Conservation (phyloP, 2,888 invertebrate genomes). For the Standfussiana lucernea region DNA sequence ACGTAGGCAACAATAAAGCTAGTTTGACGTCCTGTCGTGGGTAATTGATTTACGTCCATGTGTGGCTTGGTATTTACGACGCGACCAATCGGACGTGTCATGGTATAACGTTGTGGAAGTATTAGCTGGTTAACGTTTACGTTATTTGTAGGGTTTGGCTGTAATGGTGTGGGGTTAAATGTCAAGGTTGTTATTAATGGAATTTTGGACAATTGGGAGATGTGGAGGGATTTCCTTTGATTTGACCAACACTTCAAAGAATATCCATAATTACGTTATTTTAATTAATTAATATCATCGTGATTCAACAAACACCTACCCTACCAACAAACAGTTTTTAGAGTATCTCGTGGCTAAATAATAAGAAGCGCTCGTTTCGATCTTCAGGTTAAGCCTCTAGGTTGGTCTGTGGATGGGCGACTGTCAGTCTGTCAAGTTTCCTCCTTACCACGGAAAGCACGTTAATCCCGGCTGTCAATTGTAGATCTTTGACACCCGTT, state of each 20-base stretch:
- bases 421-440: too few species aligned
- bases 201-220: not conserved
- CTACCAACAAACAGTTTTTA: too few species aligned
- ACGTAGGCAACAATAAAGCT: slow-evolving; percentile 72
- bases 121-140: slow-evolving; percentile 25
- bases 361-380: too few species aligned
- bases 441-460: too few species aligned
- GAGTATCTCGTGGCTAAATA: too few species aligned
- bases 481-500: too few species aligned
- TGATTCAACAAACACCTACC: too few species aligned
- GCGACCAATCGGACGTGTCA: slow-evolving; percentile 36
- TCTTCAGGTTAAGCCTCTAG: too few species aligned
- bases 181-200: not conserved
- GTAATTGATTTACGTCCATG: slow-evolving; percentile 79
- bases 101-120: slow-evolving; percentile 29
- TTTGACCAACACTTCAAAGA: not conserved
- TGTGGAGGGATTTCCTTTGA: not conserved
- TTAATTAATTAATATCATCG: not conserved
- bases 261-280: not conserved
- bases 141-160: slow-evolving; percentile 11
- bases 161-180: not conserved
- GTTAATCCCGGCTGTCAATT: too few species aligned
- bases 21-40: slow-evolving; percentile 74
- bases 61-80: slow-evolving; percentile 67
- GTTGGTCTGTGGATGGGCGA: too few species aligned